These are phyloP conservation scores for Parasteatoda lunata DNA, from an alignment of 2,888 invertebrate species.

Conservation along the genomic window DNA sequence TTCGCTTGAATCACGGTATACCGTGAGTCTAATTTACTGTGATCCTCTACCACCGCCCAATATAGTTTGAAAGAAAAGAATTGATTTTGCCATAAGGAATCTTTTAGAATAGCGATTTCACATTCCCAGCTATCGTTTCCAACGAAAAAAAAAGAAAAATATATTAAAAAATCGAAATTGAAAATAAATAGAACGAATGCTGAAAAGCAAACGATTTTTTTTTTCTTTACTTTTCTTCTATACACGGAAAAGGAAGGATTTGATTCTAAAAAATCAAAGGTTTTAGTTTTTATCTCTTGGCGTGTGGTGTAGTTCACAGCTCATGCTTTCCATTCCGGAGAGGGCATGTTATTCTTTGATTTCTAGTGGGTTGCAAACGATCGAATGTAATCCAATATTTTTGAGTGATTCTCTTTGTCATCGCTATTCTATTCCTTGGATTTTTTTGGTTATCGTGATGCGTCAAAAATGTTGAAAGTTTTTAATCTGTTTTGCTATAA, in stretches of 20 bases:
- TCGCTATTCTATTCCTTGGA: neutral
- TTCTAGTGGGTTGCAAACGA: neutral
- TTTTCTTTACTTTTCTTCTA: neutral
- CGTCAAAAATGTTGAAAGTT: no score
- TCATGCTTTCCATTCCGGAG: neutral
- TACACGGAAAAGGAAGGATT: conserved; percentile 27
- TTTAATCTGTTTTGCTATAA: no score
- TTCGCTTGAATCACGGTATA: conserved; percentile 14
- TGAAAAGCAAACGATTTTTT: conserved; percentile 18
- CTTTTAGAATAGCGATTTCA: conserved; percentile 20
- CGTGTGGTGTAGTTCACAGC: neutral
- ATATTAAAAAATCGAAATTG: conserved; percentile 55
- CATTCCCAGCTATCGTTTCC: conserved; percentile 32
- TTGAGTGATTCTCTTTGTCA: neutral
- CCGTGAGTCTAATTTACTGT: conserved; percentile 42
- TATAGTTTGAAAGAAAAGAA: neutral
- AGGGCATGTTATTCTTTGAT: conserved; percentile 5
- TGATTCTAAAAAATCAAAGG: conserved; percentile 37
- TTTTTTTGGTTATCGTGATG: no score
- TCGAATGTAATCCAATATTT: neutral
- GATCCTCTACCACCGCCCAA: conserved; percentile 5
- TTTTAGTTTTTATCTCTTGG: conserved; percentile 28
- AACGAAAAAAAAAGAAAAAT: conserved; percentile 3
- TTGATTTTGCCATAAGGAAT: conserved; percentile 49
- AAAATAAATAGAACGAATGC: conserved; percentile 33